Evolutionary conservation across 1,140 invertebrate species (phyloP), one percentile per base, ranked within the genome.

Genomic region (Temnothorax curvispinosus): DNA sequence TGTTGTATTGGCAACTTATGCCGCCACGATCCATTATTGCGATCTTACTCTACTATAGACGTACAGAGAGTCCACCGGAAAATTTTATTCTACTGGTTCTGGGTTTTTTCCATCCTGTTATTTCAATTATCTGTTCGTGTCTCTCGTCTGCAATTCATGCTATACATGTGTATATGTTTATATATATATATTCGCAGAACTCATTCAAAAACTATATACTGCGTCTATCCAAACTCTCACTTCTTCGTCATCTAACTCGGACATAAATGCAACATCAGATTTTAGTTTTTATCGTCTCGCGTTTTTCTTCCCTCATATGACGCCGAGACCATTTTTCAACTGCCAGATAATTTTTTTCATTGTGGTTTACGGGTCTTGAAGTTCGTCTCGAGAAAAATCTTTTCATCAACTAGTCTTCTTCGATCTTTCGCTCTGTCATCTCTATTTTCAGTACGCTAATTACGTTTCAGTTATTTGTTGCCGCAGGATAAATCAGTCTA

Each of bases 201-300:
- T 58, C 15, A 72, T 47, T 44, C 3, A 67, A 38, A 67, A 80
- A 80, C 15, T 77, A 0, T 77, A 0, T 41, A 41, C 15, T 56
- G 18, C 32, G 38, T 72, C 15, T 58, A 9, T 13, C 1, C 21
- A 32, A 69, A 15, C 21, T 82, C 21, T 60, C 27, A 8, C 54
- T n/a, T 38, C 47, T 71, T 71, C 32, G 15, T 56, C 15, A 69
- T 44, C 8, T 69, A 18, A 69, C 5, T 69, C 35, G 27, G 62
- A 27, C 1, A 52, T 41, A 56, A 69, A 41, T 69, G 56, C 5
- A 54, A 65, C 5, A 21, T 47, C 58, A 41, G 8, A 69, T 5
- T 82, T 72, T 32, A 78, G 6, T 47, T 21, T 74, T 82, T 71
- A 41, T 32, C 38, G 13, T 76, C 38, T 76, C 38, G 13, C 15